Base-by-base conservation (phyloP, 2,888 invertebrate species). In the Lasioglossum oenotherae region DNA sequence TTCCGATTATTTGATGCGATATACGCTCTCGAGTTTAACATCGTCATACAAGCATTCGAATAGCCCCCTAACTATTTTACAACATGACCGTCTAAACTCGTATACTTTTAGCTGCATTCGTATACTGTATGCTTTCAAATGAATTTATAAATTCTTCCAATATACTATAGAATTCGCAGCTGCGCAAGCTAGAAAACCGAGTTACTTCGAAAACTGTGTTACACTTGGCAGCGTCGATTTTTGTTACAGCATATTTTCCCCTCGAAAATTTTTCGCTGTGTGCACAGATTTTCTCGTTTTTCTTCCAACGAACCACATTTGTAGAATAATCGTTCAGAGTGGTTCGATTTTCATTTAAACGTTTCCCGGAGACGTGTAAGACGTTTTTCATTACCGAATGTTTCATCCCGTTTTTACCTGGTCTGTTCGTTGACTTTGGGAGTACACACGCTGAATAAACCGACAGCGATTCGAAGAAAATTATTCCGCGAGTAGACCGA, bases 401-500 rank as follows among this genome's bases (percentile, higher is more conserved):
- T 31, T 71, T 41, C 23, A 31, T 46, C 23, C 72, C 72, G 44
- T 31, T 53, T 78, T 72, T 72, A 60, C 19, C 57, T 60, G 72
- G 78, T 44, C 31, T 41, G 31, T 23, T 57, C 72, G 78, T 72
- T 44, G 72, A 57, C 78, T 60, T 31, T 72, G 44, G 19, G 23
- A 67, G 49, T 49, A 77, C 67, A 49, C 35, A 46, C 57, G 14
- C 57, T 38, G 49, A 31, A 72, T 23, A 73, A 78, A 78, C 72
- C 23, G 57, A 4, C 53, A 31, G 16, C 76, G 49, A 76, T 80
- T 80, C 76, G 14, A 57, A 80, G 77, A 71, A 76, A 76, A 80
- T 77, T 76, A 69, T 57, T 35, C 80, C n/a, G 27, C 38, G 38
- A 72, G 41, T 31, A 71, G 44, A 44, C 23, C 8, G 44, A 23